Evolutionary conservation across 2,888 invertebrate species (phyloP).

Genomic region (Branchellion lobata): DNA sequence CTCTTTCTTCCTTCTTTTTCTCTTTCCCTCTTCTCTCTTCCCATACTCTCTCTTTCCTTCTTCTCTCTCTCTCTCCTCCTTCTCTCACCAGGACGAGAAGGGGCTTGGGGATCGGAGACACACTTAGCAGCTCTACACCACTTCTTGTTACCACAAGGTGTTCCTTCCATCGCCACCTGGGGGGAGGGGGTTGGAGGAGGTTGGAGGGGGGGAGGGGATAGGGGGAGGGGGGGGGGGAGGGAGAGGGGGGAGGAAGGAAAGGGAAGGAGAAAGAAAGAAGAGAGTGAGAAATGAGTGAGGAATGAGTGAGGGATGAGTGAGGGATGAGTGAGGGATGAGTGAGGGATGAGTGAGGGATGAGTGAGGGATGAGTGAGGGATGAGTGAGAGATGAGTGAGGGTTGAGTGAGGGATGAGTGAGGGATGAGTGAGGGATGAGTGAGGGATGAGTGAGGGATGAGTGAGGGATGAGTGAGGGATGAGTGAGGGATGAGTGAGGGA

Average conservation of each 20-base stretch:
- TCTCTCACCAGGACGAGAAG: neutral
- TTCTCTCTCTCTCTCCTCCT: conserved; percentile 10
- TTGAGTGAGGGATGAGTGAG: too few relatives aligned
- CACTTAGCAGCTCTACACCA: neutral
- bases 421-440: too few relatives aligned
- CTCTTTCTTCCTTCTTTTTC: neutral
- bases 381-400: too few relatives aligned
- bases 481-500: neutral
- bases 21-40: conserved; percentile 1
- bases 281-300: neutral
- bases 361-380: too few relatives aligned
- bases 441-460: neutral
- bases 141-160: conserved; percentile 9
- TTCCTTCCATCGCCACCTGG: neutral
- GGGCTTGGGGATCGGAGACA: neutral
- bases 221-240: neutral
- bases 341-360: too few relatives aligned
- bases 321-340: too few relatives aligned
- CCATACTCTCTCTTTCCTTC: conserved; percentile 11
- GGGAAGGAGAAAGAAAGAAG: neutral
- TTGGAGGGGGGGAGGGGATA: neutral
- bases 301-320: too few relatives aligned
- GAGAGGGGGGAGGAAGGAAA: conserved; percentile 22
- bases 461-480: neutral
- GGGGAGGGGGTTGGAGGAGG: neutral